Percentiles rank a stretch among this genome's conserved stretches.
Evolutionary conservation across 2,888 invertebrate genomes (phyloP).

Genomic region (Mythimna loreyi): DNA sequence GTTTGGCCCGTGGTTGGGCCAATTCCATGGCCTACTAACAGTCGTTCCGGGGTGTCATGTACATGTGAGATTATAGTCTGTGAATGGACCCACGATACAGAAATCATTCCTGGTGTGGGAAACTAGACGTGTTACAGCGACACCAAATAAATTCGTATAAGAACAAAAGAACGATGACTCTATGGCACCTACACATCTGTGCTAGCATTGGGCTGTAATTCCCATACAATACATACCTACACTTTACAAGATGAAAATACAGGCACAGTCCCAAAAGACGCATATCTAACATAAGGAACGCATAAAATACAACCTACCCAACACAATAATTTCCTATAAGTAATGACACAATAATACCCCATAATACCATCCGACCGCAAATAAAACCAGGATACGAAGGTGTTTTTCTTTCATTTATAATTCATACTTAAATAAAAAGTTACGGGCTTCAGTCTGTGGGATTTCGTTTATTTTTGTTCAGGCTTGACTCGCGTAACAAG

Average conservation of each 20-base stretch:
- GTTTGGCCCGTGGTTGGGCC: too few species aligned
- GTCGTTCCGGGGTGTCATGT: too few species aligned
- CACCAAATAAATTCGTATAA: neutral
- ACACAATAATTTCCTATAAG: slow-evolving; percentile 10
- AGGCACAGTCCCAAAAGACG: slow-evolving; percentile 7
- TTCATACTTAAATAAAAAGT: slow-evolving; percentile 45
- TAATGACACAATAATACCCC: slow-evolving; percentile 19
- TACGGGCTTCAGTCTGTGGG: slow-evolving; percentile 21
- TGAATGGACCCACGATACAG: too few species aligned
- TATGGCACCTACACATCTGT: too few species aligned
- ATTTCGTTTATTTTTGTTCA: slow-evolving; percentile 31
- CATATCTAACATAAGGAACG: neutral
- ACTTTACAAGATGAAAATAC: neutral
- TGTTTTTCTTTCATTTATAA: slow-evolving; percentile 48
- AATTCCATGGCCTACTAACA: too few species aligned
- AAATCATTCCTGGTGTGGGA: too few species aligned
- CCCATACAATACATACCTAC: neutral
- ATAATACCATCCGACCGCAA: slow-evolving; percentile 22
- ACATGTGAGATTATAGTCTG: too few species aligned
- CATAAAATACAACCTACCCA: neutral
- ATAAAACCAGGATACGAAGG: slow-evolving; percentile 27
- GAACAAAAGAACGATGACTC: neutral
- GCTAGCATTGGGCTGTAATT: too few species aligned
- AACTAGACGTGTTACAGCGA: too few species aligned
- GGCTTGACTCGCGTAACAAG: slow-evolving; percentile 22